phyloP scores from a whole-genome alignment of 2,797 vertebrate species.

The Argya squamiceps region DNA sequence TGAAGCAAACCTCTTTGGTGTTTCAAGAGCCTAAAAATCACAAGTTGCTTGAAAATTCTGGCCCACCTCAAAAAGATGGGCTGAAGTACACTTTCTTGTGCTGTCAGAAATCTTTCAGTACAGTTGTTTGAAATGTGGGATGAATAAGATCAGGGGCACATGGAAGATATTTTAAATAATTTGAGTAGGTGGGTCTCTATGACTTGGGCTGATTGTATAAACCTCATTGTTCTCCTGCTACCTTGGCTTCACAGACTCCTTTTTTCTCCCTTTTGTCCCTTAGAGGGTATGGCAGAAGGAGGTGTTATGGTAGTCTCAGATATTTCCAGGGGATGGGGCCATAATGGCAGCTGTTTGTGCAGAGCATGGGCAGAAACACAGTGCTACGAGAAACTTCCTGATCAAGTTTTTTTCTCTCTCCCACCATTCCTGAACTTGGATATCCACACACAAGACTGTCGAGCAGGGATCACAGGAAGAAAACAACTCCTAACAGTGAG shows the following conservation, averaged over 20 bases:
- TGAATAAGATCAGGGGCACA: neutral
- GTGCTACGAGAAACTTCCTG: neutral
- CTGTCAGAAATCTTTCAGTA: neutral
- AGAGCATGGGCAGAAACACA: neutral
- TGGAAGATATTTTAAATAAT: neutral
- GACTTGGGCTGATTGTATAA: neutral
- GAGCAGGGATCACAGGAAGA: neutral
- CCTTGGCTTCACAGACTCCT: neutral
- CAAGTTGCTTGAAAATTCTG: neutral
- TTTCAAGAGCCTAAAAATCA: neutral
- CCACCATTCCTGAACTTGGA: neutral
- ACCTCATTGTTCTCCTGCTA: fast-evolving
- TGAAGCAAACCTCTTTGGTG: neutral
- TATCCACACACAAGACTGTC: neutral
- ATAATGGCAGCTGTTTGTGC: fast-evolving
- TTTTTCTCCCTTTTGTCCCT: neutral
- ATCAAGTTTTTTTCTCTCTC: neutral
- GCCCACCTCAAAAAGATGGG: neutral
- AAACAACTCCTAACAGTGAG: neutral
- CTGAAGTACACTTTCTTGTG: neutral
- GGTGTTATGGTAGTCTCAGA: neutral
- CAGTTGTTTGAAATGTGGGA: neutral
- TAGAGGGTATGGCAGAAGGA: neutral
- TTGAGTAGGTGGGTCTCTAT: neutral
- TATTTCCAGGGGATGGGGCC: neutral